A percentile compares a stretch with the other conserved stretches of the same genome.
phyloP scores from a whole-genome alignment of 1,140 invertebrate species.

The Drosophila auraria region DNA sequence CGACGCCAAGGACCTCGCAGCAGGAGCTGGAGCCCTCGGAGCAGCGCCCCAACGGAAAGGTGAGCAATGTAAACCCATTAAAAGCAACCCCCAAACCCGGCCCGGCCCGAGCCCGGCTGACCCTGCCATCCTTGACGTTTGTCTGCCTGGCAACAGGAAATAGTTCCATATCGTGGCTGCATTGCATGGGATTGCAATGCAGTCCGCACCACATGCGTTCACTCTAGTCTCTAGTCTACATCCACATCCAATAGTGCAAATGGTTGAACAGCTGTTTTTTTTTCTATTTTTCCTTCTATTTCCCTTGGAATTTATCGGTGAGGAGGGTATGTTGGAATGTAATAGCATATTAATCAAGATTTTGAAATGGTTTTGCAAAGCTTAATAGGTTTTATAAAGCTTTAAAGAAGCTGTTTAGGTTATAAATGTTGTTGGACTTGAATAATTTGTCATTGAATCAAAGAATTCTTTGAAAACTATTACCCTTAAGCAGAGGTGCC shows the following conservation, averaged over 20 bases:
- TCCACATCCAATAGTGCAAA: conserved; percentile 19
- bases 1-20: conserved; percentile 25
- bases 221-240: conserved; percentile 7
- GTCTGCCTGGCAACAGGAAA: conserved; percentile 59
- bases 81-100: conserved; percentile 2
- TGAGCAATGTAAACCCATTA: conserved; percentile 57
- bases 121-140: conserved; percentile 37
- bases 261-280: conserved; percentile 60
- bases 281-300: conserved; percentile 15
- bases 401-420: not conserved
- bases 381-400: not conserved
- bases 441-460: no score
- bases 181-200: conserved; percentile 11
- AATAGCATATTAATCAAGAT: not conserved
- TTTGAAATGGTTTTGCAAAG: not conserved
- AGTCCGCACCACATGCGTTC: conserved; percentile 9
- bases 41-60: conserved; percentile 38
- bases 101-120: not conserved
- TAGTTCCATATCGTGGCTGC: conserved; percentile 31
- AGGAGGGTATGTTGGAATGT: not conserved
- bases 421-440: not conserved
- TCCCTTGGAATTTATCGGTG: not conserved
- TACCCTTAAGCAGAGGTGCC: no score
- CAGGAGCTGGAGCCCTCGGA: conserved; percentile 20
- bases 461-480: no score